Percentiles rank a stretch among this genome's conserved stretches.
These are phyloP conservation scores for Pterostichus niger DNA, from an alignment of 2,888 invertebrate genomes.

Conservation along the genomic window DNA sequence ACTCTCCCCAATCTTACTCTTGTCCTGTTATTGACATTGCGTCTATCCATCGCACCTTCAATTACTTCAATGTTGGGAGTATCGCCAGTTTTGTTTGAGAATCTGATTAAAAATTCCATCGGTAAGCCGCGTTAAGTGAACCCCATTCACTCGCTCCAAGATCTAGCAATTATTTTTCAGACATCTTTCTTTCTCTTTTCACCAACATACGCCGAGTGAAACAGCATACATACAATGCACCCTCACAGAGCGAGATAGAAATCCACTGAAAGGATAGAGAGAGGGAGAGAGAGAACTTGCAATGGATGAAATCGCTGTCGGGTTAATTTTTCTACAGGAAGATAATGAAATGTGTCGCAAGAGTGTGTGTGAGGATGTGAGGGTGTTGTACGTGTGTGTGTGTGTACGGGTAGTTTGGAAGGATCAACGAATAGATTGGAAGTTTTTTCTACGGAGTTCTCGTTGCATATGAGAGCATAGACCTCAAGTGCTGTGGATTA, in stretches of 20 bases:
- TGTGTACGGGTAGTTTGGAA: slow-evolving; percentile 4
- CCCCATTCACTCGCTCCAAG: slow-evolving; percentile 69
- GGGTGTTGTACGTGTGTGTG: not conserved
- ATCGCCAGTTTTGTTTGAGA: slow-evolving; percentile 74
- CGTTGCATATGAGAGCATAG: slow-evolving; percentile 11
- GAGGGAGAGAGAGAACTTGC: not conserved
- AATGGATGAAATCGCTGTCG: not conserved
- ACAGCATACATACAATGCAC: no score
- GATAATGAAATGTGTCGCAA: slow-evolving; percentile 20
- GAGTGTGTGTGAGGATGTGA: not conserved
- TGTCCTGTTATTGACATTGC: no score
- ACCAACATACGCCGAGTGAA: no score
- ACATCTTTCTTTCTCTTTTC: slow-evolving; percentile 11
- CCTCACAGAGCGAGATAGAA: no score
- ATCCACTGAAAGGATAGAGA: not conserved
- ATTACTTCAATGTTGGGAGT: not conserved
- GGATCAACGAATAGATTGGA: slow-evolving; percentile 50
- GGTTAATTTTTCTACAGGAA: slow-evolving; percentile 29
- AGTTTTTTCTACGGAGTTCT: slow-evolving; percentile 27
- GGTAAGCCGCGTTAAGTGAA: slow-evolving; percentile 76
- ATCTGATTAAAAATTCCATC: slow-evolving; percentile 77
- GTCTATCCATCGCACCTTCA: no score
- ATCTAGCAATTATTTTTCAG: slow-evolving; percentile 75
- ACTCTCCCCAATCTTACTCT: no score
- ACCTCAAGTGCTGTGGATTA: slow-evolving; percentile 30